Base-by-base conservation (phyloP, 92 coral and sea anemone genomes). In the Blastomussa wellsi region DNA sequence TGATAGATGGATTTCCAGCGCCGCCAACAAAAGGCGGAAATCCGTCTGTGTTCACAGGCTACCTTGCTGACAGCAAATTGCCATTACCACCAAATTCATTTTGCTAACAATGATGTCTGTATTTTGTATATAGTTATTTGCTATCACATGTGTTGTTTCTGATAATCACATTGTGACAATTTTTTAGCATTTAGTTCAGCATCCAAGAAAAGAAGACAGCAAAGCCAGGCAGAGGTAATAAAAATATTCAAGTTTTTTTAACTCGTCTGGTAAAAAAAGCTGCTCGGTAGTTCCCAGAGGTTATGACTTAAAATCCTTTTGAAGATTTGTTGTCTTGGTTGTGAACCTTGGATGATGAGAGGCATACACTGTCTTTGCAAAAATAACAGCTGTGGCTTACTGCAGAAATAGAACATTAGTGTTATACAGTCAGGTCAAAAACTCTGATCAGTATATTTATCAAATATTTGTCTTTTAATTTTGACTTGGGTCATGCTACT, bases 131-230 rank as follows among this genome's bases (percentile, higher is more conserved):
- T 12, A 24, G 22, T 17, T 57, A 3, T 7, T 17, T 55, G 29
- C 12, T 22, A 24, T 57, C 24, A 2, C 24, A 6, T 55, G 22
- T 44, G 12, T 0, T 8, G 12, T 44, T 44, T 44, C 49, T 44
- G 12, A 44, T 44, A 44, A 44, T 41, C 44, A 41, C 7, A 35
- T 38, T 13, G 20, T 70, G 12, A 15, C n/a, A n/a, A n/a, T 36
- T 38, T 72, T 72, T 53, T 35, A 82, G 86, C 86, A 35, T 82
- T 82, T 53, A 72, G 22, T 36, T 82, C 86, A 71, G 66, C 86
- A 53, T 71, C 86, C 44, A 82, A 71, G 74, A 71, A 36, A 55
- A 72, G 69, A 38, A 37, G 78, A 52, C 86, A 72, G 20, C 78
- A 28, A 38, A 71, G 70, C 38, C 16, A 71, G 6, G 86, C 20